Percentiles rank a stretch among this genome's conserved stretches.
Evolutionary conservation across 2,888 invertebrate genomes (phyloP).

Genomic region (Sinotaia quadrata): DNA sequence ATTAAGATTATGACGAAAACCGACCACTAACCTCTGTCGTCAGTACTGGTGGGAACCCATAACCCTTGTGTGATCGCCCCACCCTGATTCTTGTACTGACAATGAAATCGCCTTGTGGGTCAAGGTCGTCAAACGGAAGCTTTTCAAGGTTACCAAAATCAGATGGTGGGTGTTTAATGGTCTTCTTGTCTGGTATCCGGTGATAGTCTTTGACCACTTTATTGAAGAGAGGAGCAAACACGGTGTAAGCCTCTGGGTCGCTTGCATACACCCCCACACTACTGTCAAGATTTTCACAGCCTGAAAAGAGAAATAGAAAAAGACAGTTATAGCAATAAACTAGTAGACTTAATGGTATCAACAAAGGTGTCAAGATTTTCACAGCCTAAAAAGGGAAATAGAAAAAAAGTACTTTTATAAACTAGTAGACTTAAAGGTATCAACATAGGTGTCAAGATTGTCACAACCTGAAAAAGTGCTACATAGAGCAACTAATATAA

Average conservation of each 20-base stretch:
- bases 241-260: constrained; percentile 61
- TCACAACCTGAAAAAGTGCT: constrained; percentile 44
- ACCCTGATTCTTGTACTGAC: constrained; percentile 72
- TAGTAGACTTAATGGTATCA: constrained; percentile 26
- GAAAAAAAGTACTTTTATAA: not conserved
- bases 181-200: constrained; percentile 45
- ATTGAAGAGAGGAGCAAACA: constrained; percentile 57
- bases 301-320: constrained; percentile 38
- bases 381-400: constrained; percentile 44
- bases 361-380: constrained; percentile 90
- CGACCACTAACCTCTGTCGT: constrained; percentile 74
- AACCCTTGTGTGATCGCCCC: constrained; percentile 63
- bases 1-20: no score
- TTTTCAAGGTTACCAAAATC: constrained; percentile 87
- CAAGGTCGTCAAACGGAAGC: constrained; percentile 82
- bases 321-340: not conserved
- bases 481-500: not conserved
- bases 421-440: not conserved
- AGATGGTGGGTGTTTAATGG: constrained; percentile 78
- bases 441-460: constrained; percentile 90
- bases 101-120: constrained; percentile 85
- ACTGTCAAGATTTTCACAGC: constrained; percentile 85
- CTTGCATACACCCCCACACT: constrained; percentile 75
- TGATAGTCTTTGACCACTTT: constrained; percentile 73
- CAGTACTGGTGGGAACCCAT: constrained; percentile 80